phyloP scores from a whole-genome alignment of 2,797 vertebrate genomes.

The Sebastes trivittatus region DNA sequence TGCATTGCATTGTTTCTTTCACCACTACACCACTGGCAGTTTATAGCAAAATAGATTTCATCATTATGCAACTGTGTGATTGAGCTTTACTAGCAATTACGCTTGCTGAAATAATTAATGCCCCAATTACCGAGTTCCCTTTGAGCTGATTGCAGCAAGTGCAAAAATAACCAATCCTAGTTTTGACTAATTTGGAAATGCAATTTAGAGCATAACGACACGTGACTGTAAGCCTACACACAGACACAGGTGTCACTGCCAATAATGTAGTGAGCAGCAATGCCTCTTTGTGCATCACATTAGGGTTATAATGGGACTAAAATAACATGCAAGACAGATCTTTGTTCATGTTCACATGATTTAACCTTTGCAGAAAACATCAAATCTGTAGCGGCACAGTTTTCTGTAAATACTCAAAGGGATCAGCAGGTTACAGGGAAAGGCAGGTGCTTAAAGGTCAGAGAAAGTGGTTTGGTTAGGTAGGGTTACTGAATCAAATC shows the following conservation, averaged over 20 bases:
- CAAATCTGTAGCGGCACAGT: background rate
- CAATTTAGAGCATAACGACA: slow-evolving; percentile 63
- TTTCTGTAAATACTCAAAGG: background rate
- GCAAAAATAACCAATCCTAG: slow-evolving; percentile 74
- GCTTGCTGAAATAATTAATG: slow-evolving; percentile 78
- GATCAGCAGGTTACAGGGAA: background rate
- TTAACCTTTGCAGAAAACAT: background rate
- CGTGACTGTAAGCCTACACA: slow-evolving; percentile 49
- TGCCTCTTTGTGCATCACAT: slow-evolving; percentile 13
- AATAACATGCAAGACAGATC: background rate
- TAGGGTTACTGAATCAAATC: background rate
- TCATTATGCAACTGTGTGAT: slow-evolving; percentile 74
- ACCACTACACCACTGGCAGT: slow-evolving; percentile 47
- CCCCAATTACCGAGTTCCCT: slow-evolving; percentile 74
- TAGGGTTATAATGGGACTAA: background rate
- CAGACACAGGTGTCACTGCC: slow-evolving; percentile 64
- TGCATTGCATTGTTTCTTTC: slow-evolving; percentile 43
- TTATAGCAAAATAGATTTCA: slow-evolving; percentile 54
- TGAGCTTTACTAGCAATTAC: slow-evolving; percentile 73
- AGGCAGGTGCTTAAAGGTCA: background rate
- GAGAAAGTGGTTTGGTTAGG: background rate
- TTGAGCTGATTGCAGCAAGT: slow-evolving; percentile 75
- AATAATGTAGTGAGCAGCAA: slow-evolving; percentile 12
- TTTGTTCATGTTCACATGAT: background rate
- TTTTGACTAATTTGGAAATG: slow-evolving; percentile 73